Evolutionary conservation across 37 sponge, comb jelly and placozoan species (phyloP), one percentile per base, ranked within the genome.

Genomic region (Hexactinellida sp.): DNA sequence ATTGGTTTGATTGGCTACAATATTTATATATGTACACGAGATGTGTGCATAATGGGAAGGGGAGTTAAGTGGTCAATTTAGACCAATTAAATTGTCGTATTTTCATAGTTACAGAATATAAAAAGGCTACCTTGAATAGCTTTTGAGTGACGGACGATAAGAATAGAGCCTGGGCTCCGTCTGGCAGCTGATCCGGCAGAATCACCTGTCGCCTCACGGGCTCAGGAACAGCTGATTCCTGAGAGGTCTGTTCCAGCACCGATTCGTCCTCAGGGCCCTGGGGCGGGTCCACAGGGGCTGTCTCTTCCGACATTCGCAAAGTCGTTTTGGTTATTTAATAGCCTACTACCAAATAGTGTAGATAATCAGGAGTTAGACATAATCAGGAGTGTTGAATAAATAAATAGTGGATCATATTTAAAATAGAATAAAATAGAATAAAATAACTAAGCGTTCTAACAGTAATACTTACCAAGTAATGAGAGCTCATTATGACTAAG

Each of bases 121-220:
- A 41, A 41, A 63, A 23, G 3, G 34, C 13, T 63, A 63, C 76
- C 76, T 63, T 10, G 76, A 63, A 63, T 7, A 63, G 76, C 13
- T 63, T 63, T n/a, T 63, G 76, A 32, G 76, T 63, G 76, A 63
- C 76, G 3, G 76, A 63, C 3, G 76, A 63, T 10, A 63, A n/a
- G 76, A 63, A 63, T 7, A 63, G 3, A 7, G 76, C 19, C 34
- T 63, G 76, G 13, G 76, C 25, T 23, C 76, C 76, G 3, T 7
- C 32, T 32, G 76, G 76, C 34, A 63, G 76, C 76, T 63, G 19
- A 21, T 63, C 76, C 3, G 76, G 76, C 32, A 63, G 76, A 21
- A 63, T n/a, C 19, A 63, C 16, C 52, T 47, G 52, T 47, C 52
- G 9, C 16, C 52, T 47, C 16, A 16, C 52, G 9, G 52, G 52